Base-by-base conservation (phyloP, 2,888 invertebrate genomes). In the Agelastica alni region DNA sequence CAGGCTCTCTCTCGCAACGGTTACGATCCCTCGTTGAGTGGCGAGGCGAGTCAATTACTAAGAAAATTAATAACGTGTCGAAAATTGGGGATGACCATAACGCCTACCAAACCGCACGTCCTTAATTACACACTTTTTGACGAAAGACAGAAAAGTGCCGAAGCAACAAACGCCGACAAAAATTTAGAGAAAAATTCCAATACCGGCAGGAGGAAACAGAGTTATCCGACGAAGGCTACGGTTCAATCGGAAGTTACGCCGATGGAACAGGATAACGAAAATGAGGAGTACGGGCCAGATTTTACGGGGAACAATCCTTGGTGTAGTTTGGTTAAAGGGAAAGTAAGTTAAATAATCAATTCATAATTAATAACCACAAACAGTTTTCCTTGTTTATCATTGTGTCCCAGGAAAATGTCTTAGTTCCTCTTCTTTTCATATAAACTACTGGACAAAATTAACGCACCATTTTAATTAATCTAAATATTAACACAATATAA, bases 171-270 rank as follows among this genome's bases (percentile, higher is more conserved):
- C 26, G 26, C 26, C 7, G 26, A 26, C 2, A 26, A 26, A 3
- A 26, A 9, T 26, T n/a, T n/a, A n/a, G n/a, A n/a, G n/a, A n/a
- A n/a, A n/a, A n/a, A n/a, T n/a, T n/a, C n/a, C n/a, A n/a, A 83
- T 51, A 84, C 85, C 41, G 88, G 87, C 60, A 83, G 91, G 60
- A 81, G 91, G 76, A 91, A 91, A 78, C 91, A 91, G 75, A 88
- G 88, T 71, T 91, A 85, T 75, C 91, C 91, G 1, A 87, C 86
- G 63, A 85, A 87, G 66, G 86, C 83, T n/a, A 68, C 59, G 20
- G 59, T 68, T 14, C 60, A 66, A 9, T 60, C 63, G 14, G 68
- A 66, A 36, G 67, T 17, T 56, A 58, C 44, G 45, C 55, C 30
- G 2, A 56, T 49, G 56, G 61, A 60, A 39, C 57, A 59, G 26